phyloP scores from a whole-genome alignment of 2,797 vertebrate species.

The Eupleurogrammus muticus region DNA sequence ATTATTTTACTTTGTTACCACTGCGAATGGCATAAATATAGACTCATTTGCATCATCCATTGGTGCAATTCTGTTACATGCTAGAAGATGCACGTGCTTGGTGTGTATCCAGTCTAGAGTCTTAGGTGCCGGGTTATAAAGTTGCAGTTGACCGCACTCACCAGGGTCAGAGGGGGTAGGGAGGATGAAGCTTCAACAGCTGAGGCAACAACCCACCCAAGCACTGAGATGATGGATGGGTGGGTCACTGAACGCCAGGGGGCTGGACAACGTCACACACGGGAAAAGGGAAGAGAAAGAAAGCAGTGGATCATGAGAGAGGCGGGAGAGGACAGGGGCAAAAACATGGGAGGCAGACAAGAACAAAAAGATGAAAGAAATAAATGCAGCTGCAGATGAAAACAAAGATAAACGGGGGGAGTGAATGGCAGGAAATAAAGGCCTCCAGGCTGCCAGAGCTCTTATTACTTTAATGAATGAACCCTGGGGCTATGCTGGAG shows the following conservation, averaged over 20 bases:
- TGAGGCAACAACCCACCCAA: slow-evolving; percentile 56
- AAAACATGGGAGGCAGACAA: slow-evolving; percentile 44
- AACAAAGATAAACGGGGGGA: slow-evolving; percentile 41
- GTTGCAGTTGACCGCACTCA: slow-evolving; percentile 65
- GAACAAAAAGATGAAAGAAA: slow-evolving; percentile 49
- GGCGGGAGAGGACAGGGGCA: slow-evolving; percentile 46
- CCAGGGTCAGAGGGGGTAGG: slow-evolving; percentile 54
- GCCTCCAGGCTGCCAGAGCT: slow-evolving; percentile 33
- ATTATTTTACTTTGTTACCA: neutral
- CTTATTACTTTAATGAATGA: slow-evolving; percentile 41
- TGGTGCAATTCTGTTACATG: neutral
- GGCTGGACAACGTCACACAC: slow-evolving; percentile 62
- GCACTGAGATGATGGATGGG: slow-evolving; percentile 40
- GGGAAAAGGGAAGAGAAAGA: slow-evolving; percentile 51
- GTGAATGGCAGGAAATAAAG: slow-evolving; percentile 50
- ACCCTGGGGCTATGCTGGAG: neutral
- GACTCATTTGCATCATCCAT: neutral
- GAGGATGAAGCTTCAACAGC: slow-evolving; percentile 58
- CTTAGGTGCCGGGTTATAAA: slow-evolving; percentile 18
- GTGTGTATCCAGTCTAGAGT: neutral
- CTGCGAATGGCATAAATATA: neutral
- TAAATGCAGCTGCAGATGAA: slow-evolving; percentile 51
- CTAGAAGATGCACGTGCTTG: neutral
- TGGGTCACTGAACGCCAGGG: slow-evolving; percentile 63
- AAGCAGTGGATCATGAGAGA: slow-evolving; percentile 60